Percentiles rank a stretch among this genome's conserved stretches.
Conservation (phyloP, 2,113 vertebrate species). For the Silurus glanis region DNA sequence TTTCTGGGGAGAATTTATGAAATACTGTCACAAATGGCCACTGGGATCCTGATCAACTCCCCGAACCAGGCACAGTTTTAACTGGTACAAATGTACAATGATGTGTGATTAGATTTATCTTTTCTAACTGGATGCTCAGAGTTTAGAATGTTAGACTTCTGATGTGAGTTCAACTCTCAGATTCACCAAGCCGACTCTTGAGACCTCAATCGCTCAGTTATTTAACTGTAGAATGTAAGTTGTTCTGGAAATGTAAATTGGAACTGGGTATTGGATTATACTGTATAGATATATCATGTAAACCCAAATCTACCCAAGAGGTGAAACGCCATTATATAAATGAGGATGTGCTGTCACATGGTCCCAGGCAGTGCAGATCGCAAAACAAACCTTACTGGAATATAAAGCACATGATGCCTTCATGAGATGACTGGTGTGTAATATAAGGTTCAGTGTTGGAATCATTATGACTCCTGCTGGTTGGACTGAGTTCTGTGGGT, state of each 20-base stretch:
- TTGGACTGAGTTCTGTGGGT: not conserved
- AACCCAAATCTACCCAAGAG: no score
- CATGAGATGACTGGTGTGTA: not conserved
- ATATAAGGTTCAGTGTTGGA: not conserved
- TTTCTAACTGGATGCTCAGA: no score
- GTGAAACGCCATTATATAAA: not conserved
- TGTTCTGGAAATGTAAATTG: no score
- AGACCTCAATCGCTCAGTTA: no score
- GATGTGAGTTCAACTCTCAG: no score
- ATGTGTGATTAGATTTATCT: not conserved
- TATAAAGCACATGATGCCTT: not conserved
- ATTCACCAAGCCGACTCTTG: no score
- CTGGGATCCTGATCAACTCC: not conserved
- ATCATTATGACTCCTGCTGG: not conserved
- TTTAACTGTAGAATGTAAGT: no score
- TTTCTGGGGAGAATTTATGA: not conserved
- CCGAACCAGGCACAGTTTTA: not conserved
- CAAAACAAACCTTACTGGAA: not conserved
- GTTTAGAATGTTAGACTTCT: no score
- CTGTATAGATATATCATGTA: no score
- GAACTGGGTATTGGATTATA: no score
- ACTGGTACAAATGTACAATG: not conserved
- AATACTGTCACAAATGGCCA: not conserved
- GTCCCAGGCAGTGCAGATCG: not conserved
- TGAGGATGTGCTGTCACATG: not conserved